Evolutionary conservation across 2,888 invertebrate genomes (phyloP), one percentile per base, ranked within the genome.

Genomic region (Itoplectis maculator): DNA sequence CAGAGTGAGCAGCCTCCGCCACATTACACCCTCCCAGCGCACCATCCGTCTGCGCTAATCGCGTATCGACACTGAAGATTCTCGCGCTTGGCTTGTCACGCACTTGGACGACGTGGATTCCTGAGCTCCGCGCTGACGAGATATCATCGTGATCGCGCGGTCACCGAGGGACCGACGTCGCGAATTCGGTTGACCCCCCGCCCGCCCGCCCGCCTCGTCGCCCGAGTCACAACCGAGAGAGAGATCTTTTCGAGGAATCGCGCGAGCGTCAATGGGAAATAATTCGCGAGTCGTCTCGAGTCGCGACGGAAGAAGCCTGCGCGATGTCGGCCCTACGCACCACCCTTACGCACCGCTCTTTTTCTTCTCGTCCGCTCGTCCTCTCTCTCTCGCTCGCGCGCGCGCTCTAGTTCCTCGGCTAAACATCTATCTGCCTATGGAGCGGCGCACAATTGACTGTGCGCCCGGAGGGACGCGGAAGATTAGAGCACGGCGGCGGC

Each of bases 1-100:
- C 88, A 90, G 87, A 23, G 76, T 59, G n/a, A n/a, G n/a, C 40
- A 76, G 68, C 66, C 76, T 68, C 84, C 89, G 88, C 90, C 90
- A 91, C 92, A 91, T 91, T 83, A 87, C 88, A 87, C 85, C 79
- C 65, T 56, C 47, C 73, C 72, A 72, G 63, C 35, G 20, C 56
- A 84, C 82, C 66, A 78, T 78, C 65, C 61, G 72, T 59, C 40
- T 84, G 18, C 70, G 56, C 49, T 69, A 59, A 75, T 83, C 83
- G 74, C 83, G 69, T 69, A 63, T 81, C 56, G 47, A 35, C 59
- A 29, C 45, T 29, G 29, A 75, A 40, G 9, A 68, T 47, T 59
- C 61, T 18, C 51, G 47, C 45, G 59, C 7, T 73, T 61, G 70
- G 79, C 76, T 84, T 8, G 20, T 75, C 47, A 13, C 68, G 29